These are phyloP conservation scores for Neogobius melanostomus DNA, from an alignment of 2,113 vertebrate species.

Conservation along the genomic window DNA sequence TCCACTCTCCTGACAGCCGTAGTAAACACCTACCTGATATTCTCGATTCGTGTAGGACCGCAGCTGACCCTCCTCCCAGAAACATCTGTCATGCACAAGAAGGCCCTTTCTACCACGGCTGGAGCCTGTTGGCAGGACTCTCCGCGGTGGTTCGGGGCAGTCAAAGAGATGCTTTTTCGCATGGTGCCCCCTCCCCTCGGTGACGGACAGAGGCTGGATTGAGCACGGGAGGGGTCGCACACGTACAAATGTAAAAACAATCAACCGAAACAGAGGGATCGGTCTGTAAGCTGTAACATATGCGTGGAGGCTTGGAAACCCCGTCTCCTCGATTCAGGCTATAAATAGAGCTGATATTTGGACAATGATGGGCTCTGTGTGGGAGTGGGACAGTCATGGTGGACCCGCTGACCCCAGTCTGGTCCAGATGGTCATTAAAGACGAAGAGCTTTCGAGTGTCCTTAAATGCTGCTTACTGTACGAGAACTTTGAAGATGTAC, in stretches of 20 bases:
- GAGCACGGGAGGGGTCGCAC: conserved; percentile 50
- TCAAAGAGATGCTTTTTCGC: conserved; percentile 70
- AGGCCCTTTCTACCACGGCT: conserved; percentile 68
- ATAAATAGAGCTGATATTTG: conserved; percentile 62
- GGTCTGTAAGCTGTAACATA: conserved; percentile 19
- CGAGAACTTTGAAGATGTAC: no score
- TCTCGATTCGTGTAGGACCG: conserved; percentile 24
- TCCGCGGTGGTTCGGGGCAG: conserved; percentile 36
- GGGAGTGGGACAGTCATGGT: conserved; percentile 28
- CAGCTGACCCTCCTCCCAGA: conserved; percentile 24
- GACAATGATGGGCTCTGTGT: conserved; percentile 59
- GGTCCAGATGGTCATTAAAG: conserved; percentile 46
- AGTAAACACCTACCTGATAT: conserved; percentile 33
- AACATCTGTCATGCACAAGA: conserved; percentile 63
- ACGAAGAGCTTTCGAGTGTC: background rate
- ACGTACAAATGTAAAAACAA: conserved; percentile 53
- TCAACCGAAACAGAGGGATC: conserved; percentile 11
- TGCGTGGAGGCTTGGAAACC: conserved; percentile 32
- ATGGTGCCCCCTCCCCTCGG: conserved; percentile 29
- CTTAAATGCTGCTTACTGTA: background rate
- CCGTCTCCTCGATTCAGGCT: conserved; percentile 35
- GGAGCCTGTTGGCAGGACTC: conserved; percentile 54
- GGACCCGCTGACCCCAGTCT: conserved; percentile 3
- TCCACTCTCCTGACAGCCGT: conserved; percentile 14
- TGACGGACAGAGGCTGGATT: conserved; percentile 73